phyloP scores from a whole-genome alignment of 2,113 vertebrate genomes.

The Mobula hypostoma region DNA sequence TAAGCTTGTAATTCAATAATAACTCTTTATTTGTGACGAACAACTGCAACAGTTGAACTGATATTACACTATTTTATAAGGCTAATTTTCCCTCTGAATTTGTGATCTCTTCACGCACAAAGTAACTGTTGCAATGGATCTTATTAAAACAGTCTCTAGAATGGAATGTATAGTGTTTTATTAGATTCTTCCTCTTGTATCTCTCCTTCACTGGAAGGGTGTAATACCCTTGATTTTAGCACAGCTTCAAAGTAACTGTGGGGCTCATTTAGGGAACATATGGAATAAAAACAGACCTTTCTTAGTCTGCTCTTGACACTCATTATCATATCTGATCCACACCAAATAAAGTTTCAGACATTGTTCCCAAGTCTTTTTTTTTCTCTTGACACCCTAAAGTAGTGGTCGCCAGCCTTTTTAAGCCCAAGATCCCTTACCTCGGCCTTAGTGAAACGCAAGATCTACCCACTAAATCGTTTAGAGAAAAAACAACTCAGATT shows the following conservation, averaged over 20 bases:
- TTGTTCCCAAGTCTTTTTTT: too few species aligned
- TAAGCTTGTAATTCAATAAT: slow-evolving; percentile 1
- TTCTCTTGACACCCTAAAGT: too few species aligned
- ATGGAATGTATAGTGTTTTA: not conserved
- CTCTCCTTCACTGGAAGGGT: not conserved
- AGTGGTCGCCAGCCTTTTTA: too few species aligned
- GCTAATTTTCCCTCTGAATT: not conserved
- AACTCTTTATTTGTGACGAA: not conserved
- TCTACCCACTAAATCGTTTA: too few species aligned
- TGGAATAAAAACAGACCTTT: not conserved
- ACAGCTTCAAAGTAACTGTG: not conserved
- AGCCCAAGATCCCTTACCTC: too few species aligned
- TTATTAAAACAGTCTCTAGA: not conserved
- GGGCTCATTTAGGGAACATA: not conserved
- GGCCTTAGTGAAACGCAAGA: too few species aligned
- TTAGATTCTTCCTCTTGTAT: not conserved
- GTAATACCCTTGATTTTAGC: not conserved
- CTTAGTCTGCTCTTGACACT: too few species aligned
- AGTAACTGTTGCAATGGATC: not conserved
- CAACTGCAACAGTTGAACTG: not conserved
- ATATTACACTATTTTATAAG: not conserved
- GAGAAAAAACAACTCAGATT: too few species aligned
- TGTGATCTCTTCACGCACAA: not conserved
- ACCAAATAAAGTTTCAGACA: too few species aligned
- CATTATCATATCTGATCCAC: too few species aligned